These are phyloP conservation scores for Gobiocypris rarus DNA, from an alignment of 2,113 vertebrate genomes.

Conservation along the genomic window DNA sequence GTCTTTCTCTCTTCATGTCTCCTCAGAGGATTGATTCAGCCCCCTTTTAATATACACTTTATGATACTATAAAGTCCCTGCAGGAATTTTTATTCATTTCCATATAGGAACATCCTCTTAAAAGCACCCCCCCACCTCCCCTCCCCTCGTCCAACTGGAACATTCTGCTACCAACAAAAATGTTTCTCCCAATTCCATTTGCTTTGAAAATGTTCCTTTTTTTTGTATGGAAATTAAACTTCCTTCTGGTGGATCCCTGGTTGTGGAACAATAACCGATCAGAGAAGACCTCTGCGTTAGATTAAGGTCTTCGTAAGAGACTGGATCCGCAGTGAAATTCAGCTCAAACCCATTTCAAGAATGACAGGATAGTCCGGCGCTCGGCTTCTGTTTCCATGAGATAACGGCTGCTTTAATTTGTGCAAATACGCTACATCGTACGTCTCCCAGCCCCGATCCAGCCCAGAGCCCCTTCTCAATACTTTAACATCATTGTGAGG, in stretches of 20 bases:
- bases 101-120: slow-evolving; percentile 13
- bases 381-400: slow-evolving; percentile 80
- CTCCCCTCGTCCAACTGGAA: slow-evolving; percentile 2
- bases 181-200: slow-evolving; percentile 21
- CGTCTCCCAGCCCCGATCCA: slow-evolving; percentile 25
- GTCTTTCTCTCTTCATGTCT: background rate
- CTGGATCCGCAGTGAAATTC: slow-evolving; percentile 68
- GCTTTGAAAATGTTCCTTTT: slow-evolving; percentile 24
- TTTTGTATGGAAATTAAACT: slow-evolving; percentile 49
- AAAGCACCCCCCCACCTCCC: no score
- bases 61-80: background rate
- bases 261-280: slow-evolving; percentile 58
- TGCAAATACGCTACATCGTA: slow-evolving; percentile 61
- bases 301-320: slow-evolving; percentile 74
- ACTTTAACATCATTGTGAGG: slow-evolving; percentile 61
- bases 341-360: slow-evolving; percentile 74
- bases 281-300: slow-evolving; percentile 66
- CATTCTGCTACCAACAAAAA: slow-evolving; percentile 28
- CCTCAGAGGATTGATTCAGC: background rate
- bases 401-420: slow-evolving; percentile 79
- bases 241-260: slow-evolving; percentile 51
- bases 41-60: slow-evolving; percentile 19
- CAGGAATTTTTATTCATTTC: background rate
- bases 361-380: slow-evolving; percentile 76
- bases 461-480: slow-evolving; percentile 33